A percentile compares a stretch with the other conserved stretches of the same genome.
Conservation (phyloP, 1,140 invertebrate species). For the Pachyrhynchus sulphureomaculatus region DNA sequence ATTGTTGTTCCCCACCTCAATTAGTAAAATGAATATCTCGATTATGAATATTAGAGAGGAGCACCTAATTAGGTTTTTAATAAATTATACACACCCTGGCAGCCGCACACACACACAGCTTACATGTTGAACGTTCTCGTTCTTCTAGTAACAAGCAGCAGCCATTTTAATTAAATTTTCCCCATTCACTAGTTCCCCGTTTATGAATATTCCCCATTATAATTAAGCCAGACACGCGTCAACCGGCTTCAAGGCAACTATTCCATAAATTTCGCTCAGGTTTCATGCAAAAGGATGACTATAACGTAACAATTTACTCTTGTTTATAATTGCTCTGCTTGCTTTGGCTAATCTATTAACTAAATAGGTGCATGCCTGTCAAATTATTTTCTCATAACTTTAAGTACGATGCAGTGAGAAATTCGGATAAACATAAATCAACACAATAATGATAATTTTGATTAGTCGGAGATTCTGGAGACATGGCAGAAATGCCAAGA, state of each 20-base stretch:
- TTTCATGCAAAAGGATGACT: constrained; percentile 29
- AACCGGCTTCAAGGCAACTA: constrained; percentile 31
- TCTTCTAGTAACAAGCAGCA: constrained; percentile 36
- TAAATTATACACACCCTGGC: constrained; percentile 30
- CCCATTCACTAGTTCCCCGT: constrained; percentile 36
- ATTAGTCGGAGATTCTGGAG: too few relatives aligned
- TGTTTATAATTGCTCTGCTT: constrained; percentile 26
- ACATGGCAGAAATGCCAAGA: too few relatives aligned
- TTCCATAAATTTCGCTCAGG: constrained; percentile 30
- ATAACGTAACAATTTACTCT: constrained; percentile 28
- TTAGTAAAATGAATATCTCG: constrained; percentile 30
- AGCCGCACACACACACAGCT: constrained; percentile 28
- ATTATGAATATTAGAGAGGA: constrained; percentile 28
- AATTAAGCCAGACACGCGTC: constrained; percentile 43
- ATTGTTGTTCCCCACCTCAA: constrained; percentile 17
- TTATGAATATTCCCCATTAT: constrained; percentile 42
- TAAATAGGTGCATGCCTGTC: constrained; percentile 4
- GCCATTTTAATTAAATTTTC: constrained; percentile 43
- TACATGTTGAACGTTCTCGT: constrained; percentile 31
- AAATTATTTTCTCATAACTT: constrained; percentile 2
- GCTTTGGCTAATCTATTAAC: constrained; percentile 20
- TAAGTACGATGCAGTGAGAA: too few relatives aligned
- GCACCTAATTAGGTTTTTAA: constrained; percentile 33
- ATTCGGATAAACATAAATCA: too few relatives aligned
- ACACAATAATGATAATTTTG: too few relatives aligned